These are phyloP conservation scores for Astropecten irregularis DNA, from an alignment of 53 echinoderm and acorn worm genomes.

Conservation along the genomic window DNA sequence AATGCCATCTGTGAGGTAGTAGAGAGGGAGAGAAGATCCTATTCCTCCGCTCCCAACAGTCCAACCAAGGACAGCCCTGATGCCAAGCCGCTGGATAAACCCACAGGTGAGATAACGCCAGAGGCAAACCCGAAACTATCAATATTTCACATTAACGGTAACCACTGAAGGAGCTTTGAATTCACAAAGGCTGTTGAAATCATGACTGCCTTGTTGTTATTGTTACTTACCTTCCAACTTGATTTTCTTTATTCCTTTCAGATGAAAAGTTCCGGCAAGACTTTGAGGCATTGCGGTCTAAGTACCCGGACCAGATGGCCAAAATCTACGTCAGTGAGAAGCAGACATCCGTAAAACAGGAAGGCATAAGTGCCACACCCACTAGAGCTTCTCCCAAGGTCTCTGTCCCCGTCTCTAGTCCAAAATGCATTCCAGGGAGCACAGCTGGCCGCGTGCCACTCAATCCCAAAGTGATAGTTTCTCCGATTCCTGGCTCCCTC, in stretches of 20 bases:
- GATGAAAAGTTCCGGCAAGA: slow-evolving; percentile 75
- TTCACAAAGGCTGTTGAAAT: too few species aligned
- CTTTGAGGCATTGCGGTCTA: slow-evolving; percentile 78
- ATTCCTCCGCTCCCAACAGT: slow-evolving; percentile 88
- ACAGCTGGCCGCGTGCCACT: neutral
- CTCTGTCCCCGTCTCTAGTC: neutral
- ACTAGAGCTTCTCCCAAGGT: neutral
- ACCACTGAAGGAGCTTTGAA: too few species aligned
- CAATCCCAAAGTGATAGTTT: slow-evolving; percentile 44
- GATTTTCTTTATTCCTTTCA: too few species aligned
- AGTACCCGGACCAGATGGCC: slow-evolving; percentile 85
- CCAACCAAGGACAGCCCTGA: neutral
- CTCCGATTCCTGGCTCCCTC: slow-evolving; percentile 44
- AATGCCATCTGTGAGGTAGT: slow-evolving; percentile 79
- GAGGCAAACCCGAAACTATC: neutral
- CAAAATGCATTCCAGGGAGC: slow-evolving; percentile 3
- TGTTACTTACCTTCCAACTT: too few species aligned
- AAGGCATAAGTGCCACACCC: neutral
- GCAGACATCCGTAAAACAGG: neutral
- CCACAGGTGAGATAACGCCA: too few species aligned
- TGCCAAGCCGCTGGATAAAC: neutral
- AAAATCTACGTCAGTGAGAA: slow-evolving; percentile 51
- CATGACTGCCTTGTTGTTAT: too few species aligned
- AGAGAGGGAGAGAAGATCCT: slow-evolving; percentile 66
- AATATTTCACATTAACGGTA: too few species aligned